Evolutionary conservation across 2,113 vertebrate species (phyloP).

Genomic region (Nesoenas mayeri): DNA sequence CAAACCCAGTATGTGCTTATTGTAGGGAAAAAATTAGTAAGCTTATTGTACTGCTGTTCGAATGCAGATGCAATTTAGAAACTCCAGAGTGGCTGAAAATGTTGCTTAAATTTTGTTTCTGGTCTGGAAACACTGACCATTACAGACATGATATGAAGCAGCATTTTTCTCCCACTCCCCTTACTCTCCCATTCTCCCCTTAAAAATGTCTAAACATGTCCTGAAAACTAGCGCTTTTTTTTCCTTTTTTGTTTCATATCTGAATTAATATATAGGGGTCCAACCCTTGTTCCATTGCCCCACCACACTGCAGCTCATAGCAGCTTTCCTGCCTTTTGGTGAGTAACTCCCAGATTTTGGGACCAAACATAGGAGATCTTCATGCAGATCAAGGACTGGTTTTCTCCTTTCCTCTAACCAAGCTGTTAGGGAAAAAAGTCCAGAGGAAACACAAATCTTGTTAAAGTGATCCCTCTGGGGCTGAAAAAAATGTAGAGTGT

Average conservation of each 20-base stretch:
- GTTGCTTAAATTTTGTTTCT: background rate
- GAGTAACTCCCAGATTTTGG: background rate
- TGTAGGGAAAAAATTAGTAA: conserved; percentile 6
- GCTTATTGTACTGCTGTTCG: conserved; percentile 12
- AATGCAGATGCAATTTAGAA: conserved; percentile 4
- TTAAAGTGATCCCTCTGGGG: background rate
- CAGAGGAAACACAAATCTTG: background rate
- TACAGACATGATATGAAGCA: background rate
- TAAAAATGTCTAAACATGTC: background rate
- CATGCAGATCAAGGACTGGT: background rate
- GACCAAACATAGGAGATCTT: background rate
- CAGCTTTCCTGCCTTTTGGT: background rate
- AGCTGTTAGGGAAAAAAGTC: background rate
- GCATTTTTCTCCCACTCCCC: background rate
- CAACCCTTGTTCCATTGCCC: background rate
- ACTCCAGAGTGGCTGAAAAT: conserved; percentile 7
- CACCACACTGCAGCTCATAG: background rate
- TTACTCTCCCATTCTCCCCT: conserved; percentile 6
- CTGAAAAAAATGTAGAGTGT: background rate
- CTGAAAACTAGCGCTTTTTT: background rate
- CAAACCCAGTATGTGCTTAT: background rate
- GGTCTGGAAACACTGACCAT: background rate
- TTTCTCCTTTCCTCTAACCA: conserved; percentile 10
- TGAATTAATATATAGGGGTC: background rate
- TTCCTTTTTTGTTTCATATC: background rate